phyloP scores from a whole-genome alignment of 2,797 vertebrate genomes.

The Gadopsis marmoratus region DNA sequence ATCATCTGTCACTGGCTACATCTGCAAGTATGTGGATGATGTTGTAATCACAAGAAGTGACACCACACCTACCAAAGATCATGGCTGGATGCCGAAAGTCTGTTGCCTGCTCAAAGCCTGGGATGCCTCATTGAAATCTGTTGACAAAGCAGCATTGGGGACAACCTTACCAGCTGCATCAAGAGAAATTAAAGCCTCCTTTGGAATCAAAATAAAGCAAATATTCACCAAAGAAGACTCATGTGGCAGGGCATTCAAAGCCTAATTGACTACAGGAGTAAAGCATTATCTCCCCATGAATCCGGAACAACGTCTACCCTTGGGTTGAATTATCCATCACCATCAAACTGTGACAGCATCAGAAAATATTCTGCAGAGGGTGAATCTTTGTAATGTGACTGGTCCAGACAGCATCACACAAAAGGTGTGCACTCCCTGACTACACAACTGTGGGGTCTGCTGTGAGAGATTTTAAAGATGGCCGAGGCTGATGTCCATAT shows the following conservation, averaged over 20 bases:
- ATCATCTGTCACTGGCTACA: conserved; percentile 8
- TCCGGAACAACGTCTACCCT: not conserved
- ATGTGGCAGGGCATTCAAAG: not conserved
- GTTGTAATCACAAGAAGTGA: conserved; percentile 9
- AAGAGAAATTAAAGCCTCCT: not conserved
- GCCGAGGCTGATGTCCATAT: not conserved
- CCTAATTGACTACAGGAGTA: not conserved
- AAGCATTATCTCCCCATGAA: not conserved
- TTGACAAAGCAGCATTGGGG: not conserved
- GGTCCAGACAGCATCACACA: not conserved
- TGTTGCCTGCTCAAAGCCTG: not conserved
- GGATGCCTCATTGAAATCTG: not conserved
- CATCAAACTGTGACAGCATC: too few relatives aligned
- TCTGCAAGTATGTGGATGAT: not conserved
- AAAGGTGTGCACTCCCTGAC: not conserved
- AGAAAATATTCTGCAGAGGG: not conserved
- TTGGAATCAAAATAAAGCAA: not conserved
- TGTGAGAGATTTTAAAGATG: not conserved
- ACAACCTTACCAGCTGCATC: not conserved
- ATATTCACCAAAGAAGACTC: not conserved
- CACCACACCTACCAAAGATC: not conserved
- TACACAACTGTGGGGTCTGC: not conserved
- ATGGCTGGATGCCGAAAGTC: not conserved
- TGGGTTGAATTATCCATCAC: too few relatives aligned
- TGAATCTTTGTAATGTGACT: not conserved